These are phyloP conservation scores for Enteromius thamalakanensis DNA, from an alignment of 2,797 vertebrate genomes.

Conservation along the genomic window DNA sequence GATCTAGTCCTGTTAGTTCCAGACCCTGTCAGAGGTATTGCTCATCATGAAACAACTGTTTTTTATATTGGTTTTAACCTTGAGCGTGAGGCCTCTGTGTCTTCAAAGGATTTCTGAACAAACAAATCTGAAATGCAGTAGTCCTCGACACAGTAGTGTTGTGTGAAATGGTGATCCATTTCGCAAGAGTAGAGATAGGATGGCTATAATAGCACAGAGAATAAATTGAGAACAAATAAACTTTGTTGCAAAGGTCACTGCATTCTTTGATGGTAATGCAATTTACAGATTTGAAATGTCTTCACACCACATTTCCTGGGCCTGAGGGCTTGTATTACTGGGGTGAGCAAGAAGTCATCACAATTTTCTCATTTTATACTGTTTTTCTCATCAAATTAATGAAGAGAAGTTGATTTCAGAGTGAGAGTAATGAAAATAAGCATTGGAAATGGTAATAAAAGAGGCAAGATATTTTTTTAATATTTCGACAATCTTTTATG, in stretches of 20 bases:
- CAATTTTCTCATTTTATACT: constrained; percentile 9
- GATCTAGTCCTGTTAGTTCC: constrained; percentile 50
- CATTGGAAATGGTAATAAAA: neutral
- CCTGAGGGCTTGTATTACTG: constrained; percentile 24
- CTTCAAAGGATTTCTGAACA: constrained; percentile 40
- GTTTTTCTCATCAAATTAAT: constrained; percentile 35
- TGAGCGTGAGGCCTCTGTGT: constrained; percentile 5
- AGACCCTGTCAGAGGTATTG: constrained; percentile 36
- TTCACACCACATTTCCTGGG: constrained; percentile 18
- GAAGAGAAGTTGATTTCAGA: constrained; percentile 14
- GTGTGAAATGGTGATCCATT: neutral
- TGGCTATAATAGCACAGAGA: constrained; percentile 1
- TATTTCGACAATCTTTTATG: neutral
- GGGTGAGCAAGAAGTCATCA: constrained; percentile 25
- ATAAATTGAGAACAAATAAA: constrained; percentile 14
- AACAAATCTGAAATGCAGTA: constrained; percentile 28
- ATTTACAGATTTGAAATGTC: constrained; percentile 26
- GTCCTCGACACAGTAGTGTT: neutral
- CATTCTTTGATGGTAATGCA: constrained; percentile 24
- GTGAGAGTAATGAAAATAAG: constrained; percentile 2
- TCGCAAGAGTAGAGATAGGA: constrained; percentile 4
- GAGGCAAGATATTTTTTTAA: neutral
- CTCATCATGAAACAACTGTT: constrained; percentile 30
- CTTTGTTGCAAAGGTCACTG: constrained; percentile 14
- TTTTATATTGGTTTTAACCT: constrained; percentile 37